phyloP scores from a whole-genome alignment of 2,797 vertebrate genomes.

The Serranus cabrilla region DNA sequence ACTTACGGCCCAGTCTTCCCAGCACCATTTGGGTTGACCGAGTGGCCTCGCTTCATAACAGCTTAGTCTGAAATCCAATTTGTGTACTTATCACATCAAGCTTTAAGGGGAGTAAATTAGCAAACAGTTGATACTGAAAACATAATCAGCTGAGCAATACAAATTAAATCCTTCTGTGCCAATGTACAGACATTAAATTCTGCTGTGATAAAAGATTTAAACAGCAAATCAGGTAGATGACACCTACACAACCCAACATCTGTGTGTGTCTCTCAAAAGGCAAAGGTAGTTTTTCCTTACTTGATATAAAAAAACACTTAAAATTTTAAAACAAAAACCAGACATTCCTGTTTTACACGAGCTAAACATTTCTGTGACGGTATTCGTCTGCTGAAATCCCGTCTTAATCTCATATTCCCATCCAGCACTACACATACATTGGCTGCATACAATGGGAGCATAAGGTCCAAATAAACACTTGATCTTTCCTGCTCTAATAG shows the following conservation, averaged over 20 bases:
- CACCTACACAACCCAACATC: background rate
- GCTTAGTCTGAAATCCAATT: slow-evolving; percentile 39
- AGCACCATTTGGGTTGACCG: slow-evolving; percentile 62
- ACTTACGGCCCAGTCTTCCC: slow-evolving; percentile 58
- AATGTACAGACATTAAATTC: background rate
- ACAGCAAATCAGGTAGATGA: slow-evolving; percentile 43
- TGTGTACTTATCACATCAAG: slow-evolving; percentile 24
- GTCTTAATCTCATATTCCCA: background rate
- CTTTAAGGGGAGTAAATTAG: background rate
- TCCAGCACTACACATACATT: slow-evolving; percentile 12
- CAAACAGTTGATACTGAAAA: slow-evolving; percentile 9
- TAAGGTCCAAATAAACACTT: slow-evolving; percentile 35
- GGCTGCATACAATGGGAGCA: slow-evolving; percentile 21
- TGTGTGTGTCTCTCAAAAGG: background rate
- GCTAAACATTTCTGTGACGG: background rate
- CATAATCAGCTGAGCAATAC: background rate
- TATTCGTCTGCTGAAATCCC: slow-evolving; percentile 3
- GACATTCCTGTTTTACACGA: background rate
- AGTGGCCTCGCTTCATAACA: slow-evolving; percentile 31
- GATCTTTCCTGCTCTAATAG: slow-evolving; percentile 34
- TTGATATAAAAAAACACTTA: background rate
- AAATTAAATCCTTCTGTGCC: background rate
- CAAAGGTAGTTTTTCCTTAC: background rate
- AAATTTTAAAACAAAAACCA: background rate
- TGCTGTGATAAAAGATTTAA: background rate